Evolutionary conservation across 1,140 invertebrate species (phyloP).

Genomic region (Cyphomyrmex costatus): DNA sequence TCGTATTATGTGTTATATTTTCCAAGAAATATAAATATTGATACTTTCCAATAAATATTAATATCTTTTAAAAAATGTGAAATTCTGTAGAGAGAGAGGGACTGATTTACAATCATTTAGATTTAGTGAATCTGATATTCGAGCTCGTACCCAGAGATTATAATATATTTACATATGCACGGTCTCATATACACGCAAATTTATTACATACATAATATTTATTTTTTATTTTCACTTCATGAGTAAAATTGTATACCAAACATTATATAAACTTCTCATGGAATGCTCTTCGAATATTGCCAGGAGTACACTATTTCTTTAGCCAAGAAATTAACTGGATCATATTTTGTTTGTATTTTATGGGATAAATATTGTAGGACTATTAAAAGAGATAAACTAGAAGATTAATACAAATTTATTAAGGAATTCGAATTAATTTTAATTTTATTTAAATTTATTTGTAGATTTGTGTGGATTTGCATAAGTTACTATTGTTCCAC

Average conservation of each 20-base stretch:
- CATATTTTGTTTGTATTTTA: not conserved
- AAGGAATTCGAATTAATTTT: not conserved
- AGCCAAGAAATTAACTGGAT: not conserved
- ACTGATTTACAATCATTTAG: not conserved
- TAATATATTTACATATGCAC: not conserved
- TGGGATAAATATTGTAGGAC: not conserved
- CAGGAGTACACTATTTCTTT: not conserved
- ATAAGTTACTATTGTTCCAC: not conserved
- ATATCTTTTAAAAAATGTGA: too few species aligned
- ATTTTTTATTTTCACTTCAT: not conserved
- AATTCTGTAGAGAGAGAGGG: not conserved
- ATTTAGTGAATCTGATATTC: not conserved
- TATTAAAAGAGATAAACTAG: not conserved
- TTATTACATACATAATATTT: too few species aligned
- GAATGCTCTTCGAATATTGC: not conserved
- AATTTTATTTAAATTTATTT: not conserved
- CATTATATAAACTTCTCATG: not conserved
- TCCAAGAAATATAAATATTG: too few species aligned
- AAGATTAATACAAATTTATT: not conserved
- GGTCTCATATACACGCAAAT: not conserved
- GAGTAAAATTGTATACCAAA: not conserved
- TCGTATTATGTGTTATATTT: too few species aligned
- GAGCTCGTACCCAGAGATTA: not conserved
- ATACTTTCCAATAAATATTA: too few species aligned
- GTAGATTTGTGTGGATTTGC: not conserved